phyloP scores from a whole-genome alignment of 2,888 invertebrate genomes.

The Agrotis exclamationis region DNA sequence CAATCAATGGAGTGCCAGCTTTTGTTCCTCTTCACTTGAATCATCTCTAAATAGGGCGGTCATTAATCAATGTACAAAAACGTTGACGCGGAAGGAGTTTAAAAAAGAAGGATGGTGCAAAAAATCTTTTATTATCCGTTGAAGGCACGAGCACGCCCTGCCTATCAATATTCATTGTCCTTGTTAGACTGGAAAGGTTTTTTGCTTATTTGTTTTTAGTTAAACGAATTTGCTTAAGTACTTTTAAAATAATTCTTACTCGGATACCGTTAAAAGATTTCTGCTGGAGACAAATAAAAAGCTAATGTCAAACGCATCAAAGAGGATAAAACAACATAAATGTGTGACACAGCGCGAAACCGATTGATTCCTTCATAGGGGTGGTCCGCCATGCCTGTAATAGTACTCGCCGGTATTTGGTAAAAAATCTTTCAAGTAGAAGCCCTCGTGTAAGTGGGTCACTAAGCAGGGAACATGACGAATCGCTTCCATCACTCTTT shows the following conservation, averaged over 20 bases:
- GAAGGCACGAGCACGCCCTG: slow-evolving; percentile 69
- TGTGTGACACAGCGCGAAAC: slow-evolving; percentile 74
- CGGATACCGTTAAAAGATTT: slow-evolving; percentile 9
- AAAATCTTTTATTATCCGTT: slow-evolving; percentile 77
- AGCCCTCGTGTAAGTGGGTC: slow-evolving; percentile 82
- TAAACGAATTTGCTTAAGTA: slow-evolving; percentile 44
- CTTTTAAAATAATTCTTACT: slow-evolving; percentile 31
- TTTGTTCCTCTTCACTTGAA: slow-evolving; percentile 68
- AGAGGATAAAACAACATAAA: slow-evolving; percentile 77
- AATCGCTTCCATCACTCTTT: slow-evolving; percentile 86
- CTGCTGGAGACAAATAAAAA: slow-evolving; percentile 22
- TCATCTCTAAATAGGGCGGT: slow-evolving; percentile 73
- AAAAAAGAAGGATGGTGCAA: slow-evolving; percentile 75
- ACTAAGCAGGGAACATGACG: slow-evolving; percentile 84
- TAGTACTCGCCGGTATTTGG: slow-evolving; percentile 73
- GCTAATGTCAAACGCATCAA: slow-evolving; percentile 66
- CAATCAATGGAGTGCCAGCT: slow-evolving; percentile 72
- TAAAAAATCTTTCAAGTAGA: slow-evolving; percentile 72
- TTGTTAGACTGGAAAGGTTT: slow-evolving; percentile 60
- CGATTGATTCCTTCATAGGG: slow-evolving; percentile 80
- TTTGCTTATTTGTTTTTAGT: slow-evolving; percentile 62
- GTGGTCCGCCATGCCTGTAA: slow-evolving; percentile 69
- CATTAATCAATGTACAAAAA: slow-evolving; percentile 83
- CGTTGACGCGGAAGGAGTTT: slow-evolving; percentile 78
- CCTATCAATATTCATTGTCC: slow-evolving; percentile 75